These are phyloP conservation scores for Actinostola sp. DNA, from an alignment of 92 coral and sea anemone genomes.

Conservation along the genomic window DNA sequence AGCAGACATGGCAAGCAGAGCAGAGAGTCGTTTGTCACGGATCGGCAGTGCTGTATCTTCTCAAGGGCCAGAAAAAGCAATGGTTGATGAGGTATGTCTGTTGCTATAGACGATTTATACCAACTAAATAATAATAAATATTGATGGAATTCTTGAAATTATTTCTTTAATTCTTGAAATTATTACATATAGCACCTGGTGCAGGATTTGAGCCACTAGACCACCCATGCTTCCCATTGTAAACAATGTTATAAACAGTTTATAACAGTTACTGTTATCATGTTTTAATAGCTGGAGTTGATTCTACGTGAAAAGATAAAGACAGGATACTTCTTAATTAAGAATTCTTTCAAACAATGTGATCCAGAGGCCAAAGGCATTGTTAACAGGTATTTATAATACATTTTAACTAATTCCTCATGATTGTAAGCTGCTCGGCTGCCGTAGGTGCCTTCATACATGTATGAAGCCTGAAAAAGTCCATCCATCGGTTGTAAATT, in stretches of 20 bases:
- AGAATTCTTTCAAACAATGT: constrained; percentile 86
- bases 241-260: too few relatives aligned
- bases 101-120: too few relatives aligned
- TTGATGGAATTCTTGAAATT: too few relatives aligned
- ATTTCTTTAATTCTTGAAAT: too few relatives aligned
- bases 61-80: constrained; percentile 77
- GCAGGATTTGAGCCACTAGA: too few relatives aligned
- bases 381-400: constrained; percentile 69
- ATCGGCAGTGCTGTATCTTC: constrained; percentile 77
- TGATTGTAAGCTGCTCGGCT: not conserved
- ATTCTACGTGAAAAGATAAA: constrained; percentile 88
- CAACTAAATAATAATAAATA: too few relatives aligned
- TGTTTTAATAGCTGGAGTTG: constrained; percentile 26
- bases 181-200: too few relatives aligned
- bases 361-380: constrained; percentile 95
- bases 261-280: too few relatives aligned
- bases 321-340: constrained; percentile 88
- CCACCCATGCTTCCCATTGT: too few relatives aligned
- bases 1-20: constrained; percentile 93
- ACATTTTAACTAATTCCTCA: not conserved
- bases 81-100: constrained; percentile 84
- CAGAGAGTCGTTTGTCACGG: constrained; percentile 92
- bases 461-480: too few relatives aligned
- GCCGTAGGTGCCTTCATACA: too few relatives aligned
- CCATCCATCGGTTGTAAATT: too few relatives aligned